Percentiles rank a stretch among this genome's conserved stretches.
Evolutionary conservation across 2,113 vertebrate species (phyloP).

Genomic region (Apteryx owenii): DNA sequence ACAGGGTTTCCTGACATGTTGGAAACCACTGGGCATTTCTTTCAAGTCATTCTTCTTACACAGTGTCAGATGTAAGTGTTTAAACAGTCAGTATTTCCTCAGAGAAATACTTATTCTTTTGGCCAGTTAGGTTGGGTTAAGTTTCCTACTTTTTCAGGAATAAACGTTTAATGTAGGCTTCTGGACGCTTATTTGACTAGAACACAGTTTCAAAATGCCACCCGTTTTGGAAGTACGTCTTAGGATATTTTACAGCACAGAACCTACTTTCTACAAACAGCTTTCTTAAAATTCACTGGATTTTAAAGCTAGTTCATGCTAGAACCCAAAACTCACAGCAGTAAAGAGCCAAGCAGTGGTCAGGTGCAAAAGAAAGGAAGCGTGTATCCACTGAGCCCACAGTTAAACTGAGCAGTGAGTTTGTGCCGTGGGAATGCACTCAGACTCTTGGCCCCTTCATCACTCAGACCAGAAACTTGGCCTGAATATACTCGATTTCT

Average conservation of each 20-base stretch:
- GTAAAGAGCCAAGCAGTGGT: neutral
- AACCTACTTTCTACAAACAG: neutral
- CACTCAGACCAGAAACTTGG: neutral
- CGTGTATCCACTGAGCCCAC: neutral
- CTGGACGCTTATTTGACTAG: neutral
- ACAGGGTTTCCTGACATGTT: slow-evolving; percentile 72
- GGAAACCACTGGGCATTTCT: slow-evolving; percentile 59
- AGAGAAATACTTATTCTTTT: slow-evolving; percentile 2
- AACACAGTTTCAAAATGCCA: neutral
- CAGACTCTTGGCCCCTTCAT: neutral
- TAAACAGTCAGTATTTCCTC: slow-evolving; percentile 68
- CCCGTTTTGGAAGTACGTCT: neutral
- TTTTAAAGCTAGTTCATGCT: neutral
- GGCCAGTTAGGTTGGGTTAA: neutral
- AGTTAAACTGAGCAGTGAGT: neutral
- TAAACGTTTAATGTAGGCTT: neutral
- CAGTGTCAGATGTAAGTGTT: slow-evolving; percentile 70
- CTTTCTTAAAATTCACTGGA: neutral
- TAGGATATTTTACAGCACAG: neutral
- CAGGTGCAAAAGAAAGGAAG: neutral
- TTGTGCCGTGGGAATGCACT: neutral
- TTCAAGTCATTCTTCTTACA: slow-evolving; percentile 73
- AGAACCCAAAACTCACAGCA: neutral
- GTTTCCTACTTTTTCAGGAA: slow-evolving; percentile 8
- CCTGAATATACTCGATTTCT: neutral